A percentile compares a stretch with the other conserved stretches of the same genome.
Conservation (phyloP, 2,113 vertebrate genomes). For the Pao palembangensis region DNA sequence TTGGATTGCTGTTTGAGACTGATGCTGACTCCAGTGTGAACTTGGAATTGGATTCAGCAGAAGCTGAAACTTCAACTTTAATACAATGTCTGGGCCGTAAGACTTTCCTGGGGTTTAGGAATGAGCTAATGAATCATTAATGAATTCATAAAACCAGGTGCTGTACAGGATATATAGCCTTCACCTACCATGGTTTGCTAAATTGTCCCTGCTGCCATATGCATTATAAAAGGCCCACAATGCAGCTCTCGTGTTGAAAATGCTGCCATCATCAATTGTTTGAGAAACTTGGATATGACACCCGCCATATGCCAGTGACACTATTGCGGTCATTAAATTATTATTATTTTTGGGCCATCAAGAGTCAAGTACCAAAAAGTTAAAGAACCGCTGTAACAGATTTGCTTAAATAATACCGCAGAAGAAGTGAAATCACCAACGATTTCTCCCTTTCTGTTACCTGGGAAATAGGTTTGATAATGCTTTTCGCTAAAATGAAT, state of each 20-base stretch:
- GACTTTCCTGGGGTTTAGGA: slow-evolving; percentile 27
- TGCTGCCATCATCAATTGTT: slow-evolving; percentile 34
- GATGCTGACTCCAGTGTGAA: background rate
- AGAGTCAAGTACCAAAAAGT: background rate
- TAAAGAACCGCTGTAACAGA: background rate
- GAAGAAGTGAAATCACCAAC: background rate
- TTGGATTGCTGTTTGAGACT: background rate
- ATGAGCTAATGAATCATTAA: slow-evolving; percentile 24
- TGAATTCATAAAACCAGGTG: slow-evolving; percentile 14
- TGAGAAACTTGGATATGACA: slow-evolving; percentile 12
- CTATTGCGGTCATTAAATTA: slow-evolving; percentile 14
- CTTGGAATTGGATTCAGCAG: slow-evolving; percentile 3
- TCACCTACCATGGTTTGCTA: slow-evolving; percentile 4
- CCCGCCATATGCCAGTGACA: slow-evolving; percentile 32
- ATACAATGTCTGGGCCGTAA: slow-evolving; percentile 8
- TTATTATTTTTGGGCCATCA: slow-evolving; percentile 7
- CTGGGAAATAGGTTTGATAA: slow-evolving; percentile 34
- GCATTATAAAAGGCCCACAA: slow-evolving; percentile 22
- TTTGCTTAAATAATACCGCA: slow-evolving; percentile 3
- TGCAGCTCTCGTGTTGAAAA: slow-evolving; percentile 12
- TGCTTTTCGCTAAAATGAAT: slow-evolving; percentile 38
- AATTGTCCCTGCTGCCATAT: slow-evolving; percentile 27
- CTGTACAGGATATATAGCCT: slow-evolving; percentile 1
- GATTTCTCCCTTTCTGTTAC: slow-evolving; percentile 19
- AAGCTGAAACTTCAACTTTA: slow-evolving; percentile 11